These are phyloP conservation scores for Menidia beryllina DNA, from an alignment of 2,113 vertebrate species.

Conservation along the genomic window DNA sequence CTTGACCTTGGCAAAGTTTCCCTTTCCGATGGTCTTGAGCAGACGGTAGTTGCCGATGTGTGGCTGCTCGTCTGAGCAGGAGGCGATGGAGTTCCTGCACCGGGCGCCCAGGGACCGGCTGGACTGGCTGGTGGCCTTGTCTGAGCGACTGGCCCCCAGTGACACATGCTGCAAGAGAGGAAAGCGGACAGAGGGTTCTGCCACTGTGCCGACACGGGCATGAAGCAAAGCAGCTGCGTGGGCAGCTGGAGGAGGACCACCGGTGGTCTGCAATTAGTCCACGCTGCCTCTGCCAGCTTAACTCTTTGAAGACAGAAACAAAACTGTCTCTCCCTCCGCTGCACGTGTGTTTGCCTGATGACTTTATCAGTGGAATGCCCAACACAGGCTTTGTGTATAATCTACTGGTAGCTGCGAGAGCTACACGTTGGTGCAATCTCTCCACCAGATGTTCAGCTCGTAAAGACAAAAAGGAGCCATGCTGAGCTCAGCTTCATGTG, in stretches of 20 bases:
- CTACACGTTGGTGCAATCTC: background rate
- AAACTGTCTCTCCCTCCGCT: background rate
- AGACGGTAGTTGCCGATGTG: slow-evolving; percentile 95
- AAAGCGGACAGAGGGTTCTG: slow-evolving; percentile 1
- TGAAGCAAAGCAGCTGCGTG: slow-evolving; percentile 11
- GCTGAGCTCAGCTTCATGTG: slow-evolving; percentile 26
- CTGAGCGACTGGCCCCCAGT: slow-evolving; percentile 87
- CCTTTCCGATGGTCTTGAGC: slow-evolving; percentile 94
- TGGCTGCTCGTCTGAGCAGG: slow-evolving; percentile 91
- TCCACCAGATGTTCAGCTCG: slow-evolving; percentile 37
- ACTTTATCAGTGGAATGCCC: background rate
- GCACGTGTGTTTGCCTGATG: background rate
- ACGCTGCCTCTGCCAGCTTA: background rate
- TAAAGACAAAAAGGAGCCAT: background rate
- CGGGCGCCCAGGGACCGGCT: slow-evolving; percentile 91
- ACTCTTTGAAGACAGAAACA: no score
- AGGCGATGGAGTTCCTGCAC: slow-evolving; percentile 92
- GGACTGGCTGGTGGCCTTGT: slow-evolving; percentile 91
- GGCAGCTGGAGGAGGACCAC: slow-evolving; percentile 16
- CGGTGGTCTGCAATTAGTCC: no score
- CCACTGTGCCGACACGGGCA: slow-evolving; percentile 1
- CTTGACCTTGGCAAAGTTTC: slow-evolving; percentile 96
- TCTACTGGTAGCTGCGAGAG: background rate
- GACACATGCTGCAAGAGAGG: slow-evolving; percentile 84
- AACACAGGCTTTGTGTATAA: background rate